phyloP scores from a whole-genome alignment of 2,888 invertebrate species.

The Deilephila elpenor region DNA sequence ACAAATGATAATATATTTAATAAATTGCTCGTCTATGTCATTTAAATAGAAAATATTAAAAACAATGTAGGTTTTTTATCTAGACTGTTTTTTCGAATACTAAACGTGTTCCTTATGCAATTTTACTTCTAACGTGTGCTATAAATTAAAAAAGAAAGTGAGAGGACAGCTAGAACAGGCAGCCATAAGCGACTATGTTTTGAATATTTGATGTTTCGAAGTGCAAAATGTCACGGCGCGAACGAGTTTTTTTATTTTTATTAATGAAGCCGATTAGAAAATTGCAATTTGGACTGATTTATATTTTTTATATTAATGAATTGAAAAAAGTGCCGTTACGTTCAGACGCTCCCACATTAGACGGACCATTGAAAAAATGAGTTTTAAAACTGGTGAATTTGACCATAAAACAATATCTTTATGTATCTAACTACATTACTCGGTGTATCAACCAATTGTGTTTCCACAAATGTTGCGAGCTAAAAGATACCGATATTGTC shows the following conservation, averaged over 20 bases:
- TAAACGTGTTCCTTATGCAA: background rate
- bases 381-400: background rate
- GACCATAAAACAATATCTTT: too few relatives aligned
- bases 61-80: background rate
- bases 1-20: too few relatives aligned
- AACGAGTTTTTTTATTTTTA: constrained; percentile 11
- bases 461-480: too few relatives aligned
- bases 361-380: background rate
- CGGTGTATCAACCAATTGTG: too few relatives aligned
- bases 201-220: constrained; percentile 5
- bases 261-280: constrained; percentile 15
- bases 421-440: too few relatives aligned
- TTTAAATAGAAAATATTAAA: too few relatives aligned
- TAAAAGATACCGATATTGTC: too few relatives aligned
- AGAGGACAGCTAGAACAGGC: constrained; percentile 12
- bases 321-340: background rate
- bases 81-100: background rate
- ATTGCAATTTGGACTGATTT: background rate
- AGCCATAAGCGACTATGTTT: background rate
- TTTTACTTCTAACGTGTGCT: background rate
- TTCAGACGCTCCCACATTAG: background rate
- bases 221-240: constrained; percentile 17
- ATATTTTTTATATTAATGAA: background rate
- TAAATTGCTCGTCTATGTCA: too few relatives aligned
- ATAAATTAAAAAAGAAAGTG: constrained; percentile 22